Conservation (phyloP, 2,113 vertebrate species). For the Speoplatyrhinus poulsoni region DNA sequence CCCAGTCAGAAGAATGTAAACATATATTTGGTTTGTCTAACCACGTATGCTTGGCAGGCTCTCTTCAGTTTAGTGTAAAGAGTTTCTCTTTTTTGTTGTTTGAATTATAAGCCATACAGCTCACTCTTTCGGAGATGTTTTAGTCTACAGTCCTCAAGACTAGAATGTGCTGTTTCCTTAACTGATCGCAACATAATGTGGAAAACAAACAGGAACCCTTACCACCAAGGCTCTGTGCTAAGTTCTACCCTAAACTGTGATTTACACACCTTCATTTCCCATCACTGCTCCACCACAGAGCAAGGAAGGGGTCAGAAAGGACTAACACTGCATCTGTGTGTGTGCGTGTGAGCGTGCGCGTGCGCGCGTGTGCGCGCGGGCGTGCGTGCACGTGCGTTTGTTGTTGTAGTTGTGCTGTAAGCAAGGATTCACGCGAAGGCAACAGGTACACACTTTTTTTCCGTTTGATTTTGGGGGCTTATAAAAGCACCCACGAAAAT, state of each 20-base stretch:
- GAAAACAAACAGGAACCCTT: not conserved
- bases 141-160: slow-evolving; percentile 1
- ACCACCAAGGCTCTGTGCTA: slow-evolving; percentile 34
- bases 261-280: slow-evolving; percentile 58
- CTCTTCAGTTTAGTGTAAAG: not conserved
- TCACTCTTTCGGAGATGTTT: not conserved
- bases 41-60: not conserved
- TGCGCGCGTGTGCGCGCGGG: too few species aligned
- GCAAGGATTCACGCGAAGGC: too few species aligned
- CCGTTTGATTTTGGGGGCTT: too few species aligned
- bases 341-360: too few species aligned
- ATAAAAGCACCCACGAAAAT: too few species aligned
- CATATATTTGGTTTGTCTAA: too few species aligned
- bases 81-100: slow-evolving; percentile 6
- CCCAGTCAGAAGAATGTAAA: not conserved
- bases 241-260: slow-evolving; percentile 41
- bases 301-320: slow-evolving; percentile 15
- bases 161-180: not conserved
- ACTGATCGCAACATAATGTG: too few species aligned
- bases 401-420: too few species aligned
- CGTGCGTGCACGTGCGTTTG: not conserved
- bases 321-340: not conserved
- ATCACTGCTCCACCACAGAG: slow-evolving; percentile 12
- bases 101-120: slow-evolving; percentile 25
- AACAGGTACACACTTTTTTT: too few species aligned